A percentile compares a stretch with the other conserved stretches of the same genome.
Evolutionary conservation across 2,113 vertebrate species (phyloP).

Genomic region (Choloepus hoffmanni): DNA sequence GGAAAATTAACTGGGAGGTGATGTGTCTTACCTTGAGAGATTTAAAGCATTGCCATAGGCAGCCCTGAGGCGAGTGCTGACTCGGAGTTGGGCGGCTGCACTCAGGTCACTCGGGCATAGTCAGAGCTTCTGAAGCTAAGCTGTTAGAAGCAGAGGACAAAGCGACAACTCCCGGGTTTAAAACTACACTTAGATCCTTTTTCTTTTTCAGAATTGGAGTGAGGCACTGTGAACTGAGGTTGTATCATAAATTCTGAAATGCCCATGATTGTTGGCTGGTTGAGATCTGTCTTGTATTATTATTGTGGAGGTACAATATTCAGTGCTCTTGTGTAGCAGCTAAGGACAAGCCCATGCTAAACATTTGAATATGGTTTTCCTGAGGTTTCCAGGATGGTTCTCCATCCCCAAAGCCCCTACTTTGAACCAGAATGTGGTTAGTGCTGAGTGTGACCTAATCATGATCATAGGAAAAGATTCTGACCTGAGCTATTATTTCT

Average conservation of each 20-base stretch:
- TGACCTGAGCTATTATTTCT: background rate
- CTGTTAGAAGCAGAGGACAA: background rate
- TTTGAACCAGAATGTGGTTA: background rate
- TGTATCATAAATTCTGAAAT: background rate
- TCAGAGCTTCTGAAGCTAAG: background rate
- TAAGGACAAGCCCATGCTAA: too few species aligned
- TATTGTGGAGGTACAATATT: background rate
- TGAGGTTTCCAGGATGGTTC: background rate
- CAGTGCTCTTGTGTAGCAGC: background rate
- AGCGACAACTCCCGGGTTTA: background rate
- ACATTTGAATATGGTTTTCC: background rate
- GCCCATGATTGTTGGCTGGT: background rate
- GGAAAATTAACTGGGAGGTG: constrained; percentile 7
- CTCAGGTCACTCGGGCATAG: background rate
- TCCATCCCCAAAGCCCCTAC: background rate
- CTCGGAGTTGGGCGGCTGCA: background rate
- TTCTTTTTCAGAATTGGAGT: background rate
- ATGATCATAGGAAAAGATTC: background rate
- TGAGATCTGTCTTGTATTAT: background rate
- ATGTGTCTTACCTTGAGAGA: background rate
- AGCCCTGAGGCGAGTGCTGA: constrained; percentile 5
- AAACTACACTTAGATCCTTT: background rate
- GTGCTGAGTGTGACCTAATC: background rate
- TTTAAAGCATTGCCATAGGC: constrained; percentile 43
- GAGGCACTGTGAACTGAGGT: background rate